Conservation (phyloP, 2,888 invertebrate genomes). For the Drymonia ruficornis region DNA sequence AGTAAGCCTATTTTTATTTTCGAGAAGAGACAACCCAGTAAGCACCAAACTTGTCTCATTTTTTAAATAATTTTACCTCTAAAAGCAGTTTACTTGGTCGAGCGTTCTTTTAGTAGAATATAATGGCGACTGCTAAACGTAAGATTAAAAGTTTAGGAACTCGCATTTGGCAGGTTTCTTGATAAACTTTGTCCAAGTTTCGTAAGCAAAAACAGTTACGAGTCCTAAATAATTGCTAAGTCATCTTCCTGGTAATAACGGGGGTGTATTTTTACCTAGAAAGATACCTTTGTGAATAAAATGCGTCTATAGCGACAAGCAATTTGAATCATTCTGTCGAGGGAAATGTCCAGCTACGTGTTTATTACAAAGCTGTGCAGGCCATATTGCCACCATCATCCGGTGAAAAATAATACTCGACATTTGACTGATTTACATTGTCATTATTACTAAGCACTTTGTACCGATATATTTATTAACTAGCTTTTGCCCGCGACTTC, state of each 20-base stretch:
- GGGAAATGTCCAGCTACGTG: no score
- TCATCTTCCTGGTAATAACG: slow-evolving; percentile 11
- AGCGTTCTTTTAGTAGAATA: slow-evolving; percentile 8
- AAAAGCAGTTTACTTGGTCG: not conserved
- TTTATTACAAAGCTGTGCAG: no score
- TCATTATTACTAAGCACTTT: no score
- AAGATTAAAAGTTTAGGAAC: slow-evolving; percentile 28
- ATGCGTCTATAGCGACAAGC: no score
- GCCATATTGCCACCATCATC: no score
- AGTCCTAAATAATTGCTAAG: slow-evolving; percentile 22
- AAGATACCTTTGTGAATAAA: not conserved
- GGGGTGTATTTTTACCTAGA: slow-evolving; percentile 12
- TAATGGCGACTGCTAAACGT: slow-evolving; percentile 14
- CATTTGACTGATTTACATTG: no score
- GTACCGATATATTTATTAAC: no score
- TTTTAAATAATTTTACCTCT: not conserved
- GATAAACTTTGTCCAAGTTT: slow-evolving; percentile 24
- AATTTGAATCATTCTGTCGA: no score
- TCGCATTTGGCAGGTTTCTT: slow-evolving; percentile 32
- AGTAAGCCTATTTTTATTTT: no score
- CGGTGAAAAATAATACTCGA: no score
- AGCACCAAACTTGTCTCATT: not conserved
- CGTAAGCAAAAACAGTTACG: slow-evolving; percentile 13
- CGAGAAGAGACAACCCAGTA: no score
- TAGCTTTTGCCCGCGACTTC: no score